These are phyloP conservation scores for Sebastes miniatus DNA, from an alignment of 2,797 vertebrate genomes.

Conservation along the genomic window DNA sequence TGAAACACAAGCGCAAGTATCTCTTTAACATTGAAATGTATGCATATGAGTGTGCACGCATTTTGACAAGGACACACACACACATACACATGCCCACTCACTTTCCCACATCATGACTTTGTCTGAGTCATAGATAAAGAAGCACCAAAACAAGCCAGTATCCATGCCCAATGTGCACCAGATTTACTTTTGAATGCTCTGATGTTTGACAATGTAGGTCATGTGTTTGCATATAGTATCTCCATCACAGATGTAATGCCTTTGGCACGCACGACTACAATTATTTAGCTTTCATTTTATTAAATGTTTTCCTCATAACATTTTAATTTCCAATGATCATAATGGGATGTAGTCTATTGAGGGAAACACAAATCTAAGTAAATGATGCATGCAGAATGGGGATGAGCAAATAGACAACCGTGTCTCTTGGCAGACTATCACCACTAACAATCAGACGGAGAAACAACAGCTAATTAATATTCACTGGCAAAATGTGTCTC, in stretches of 20 bases:
- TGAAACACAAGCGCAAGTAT: slow-evolving; percentile 17
- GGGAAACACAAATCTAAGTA: slow-evolving; percentile 53
- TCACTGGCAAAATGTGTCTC: slow-evolving; percentile 64
- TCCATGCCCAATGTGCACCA: slow-evolving; percentile 33
- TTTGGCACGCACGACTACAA: slow-evolving; percentile 16
- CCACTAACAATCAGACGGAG: slow-evolving; percentile 59
- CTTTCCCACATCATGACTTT: slow-evolving; percentile 62
- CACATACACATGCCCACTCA: slow-evolving; percentile 35
- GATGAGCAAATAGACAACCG: slow-evolving; percentile 55
- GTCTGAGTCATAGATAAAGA: slow-evolving; percentile 55
- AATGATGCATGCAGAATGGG: slow-evolving; percentile 52
- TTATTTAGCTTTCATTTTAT: slow-evolving; percentile 54
- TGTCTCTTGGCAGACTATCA: slow-evolving; percentile 65
- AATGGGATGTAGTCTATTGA: slow-evolving; percentile 40
- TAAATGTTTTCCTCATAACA: slow-evolving; percentile 34
- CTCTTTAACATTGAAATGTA: slow-evolving; percentile 30
- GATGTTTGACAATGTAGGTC: slow-evolving; percentile 61
- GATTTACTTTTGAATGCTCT: slow-evolving; percentile 44
- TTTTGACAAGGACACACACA: slow-evolving; percentile 22
- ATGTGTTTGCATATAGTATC: slow-evolving; percentile 35
- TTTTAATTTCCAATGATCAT: slow-evolving; percentile 49
- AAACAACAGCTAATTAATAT: slow-evolving; percentile 76
- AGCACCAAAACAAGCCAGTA: slow-evolving; percentile 42
- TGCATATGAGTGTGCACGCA: slow-evolving; percentile 10
- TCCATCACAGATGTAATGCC: slow-evolving; percentile 31